A percentile compares a stretch with the other conserved stretches of the same genome.
Evolutionary conservation across 2,888 invertebrate species (phyloP).

Genomic region (Conops quadrifasciatus): DNA sequence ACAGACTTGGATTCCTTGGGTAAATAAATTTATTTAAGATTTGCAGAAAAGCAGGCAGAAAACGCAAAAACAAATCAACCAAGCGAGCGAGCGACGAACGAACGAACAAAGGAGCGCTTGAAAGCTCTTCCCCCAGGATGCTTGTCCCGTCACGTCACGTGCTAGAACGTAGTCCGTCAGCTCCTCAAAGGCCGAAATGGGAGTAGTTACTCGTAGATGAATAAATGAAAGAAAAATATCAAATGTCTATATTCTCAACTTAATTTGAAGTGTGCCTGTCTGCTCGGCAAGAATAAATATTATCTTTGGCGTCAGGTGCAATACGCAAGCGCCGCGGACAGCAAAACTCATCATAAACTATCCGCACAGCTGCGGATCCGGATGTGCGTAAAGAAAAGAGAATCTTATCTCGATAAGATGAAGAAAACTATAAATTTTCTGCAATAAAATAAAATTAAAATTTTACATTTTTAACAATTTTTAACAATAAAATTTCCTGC

Average conservation of each 20-base stretch:
- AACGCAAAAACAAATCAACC: neutral
- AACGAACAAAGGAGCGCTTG: neutral
- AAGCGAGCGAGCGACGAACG: neutral
- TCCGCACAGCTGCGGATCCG: neutral
- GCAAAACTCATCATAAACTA: neutral
- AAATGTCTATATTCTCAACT: neutral
- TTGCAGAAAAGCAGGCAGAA: neutral
- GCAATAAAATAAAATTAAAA: no score
- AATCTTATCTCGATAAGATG: neutral
- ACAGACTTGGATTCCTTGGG: neutral
- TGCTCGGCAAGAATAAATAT: constrained; percentile 23
- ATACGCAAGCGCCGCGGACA: no score
- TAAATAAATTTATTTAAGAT: constrained; percentile 20
- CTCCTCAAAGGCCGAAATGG: neutral
- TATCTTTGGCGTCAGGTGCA: neutral
- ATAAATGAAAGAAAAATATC: constrained; percentile 23
- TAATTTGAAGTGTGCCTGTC: constrained; percentile 10
- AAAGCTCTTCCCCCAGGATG: neutral
- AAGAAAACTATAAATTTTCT: no score
- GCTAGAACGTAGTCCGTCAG: neutral
- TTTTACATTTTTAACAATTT: neutral
- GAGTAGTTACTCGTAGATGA: constrained; percentile 9
- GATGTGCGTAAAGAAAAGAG: neutral
- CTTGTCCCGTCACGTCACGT: neutral
- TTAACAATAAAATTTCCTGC: no score